phyloP scores from a whole-genome alignment of 2,113 vertebrate genomes.

The Psephotus haematonotus region DNA sequence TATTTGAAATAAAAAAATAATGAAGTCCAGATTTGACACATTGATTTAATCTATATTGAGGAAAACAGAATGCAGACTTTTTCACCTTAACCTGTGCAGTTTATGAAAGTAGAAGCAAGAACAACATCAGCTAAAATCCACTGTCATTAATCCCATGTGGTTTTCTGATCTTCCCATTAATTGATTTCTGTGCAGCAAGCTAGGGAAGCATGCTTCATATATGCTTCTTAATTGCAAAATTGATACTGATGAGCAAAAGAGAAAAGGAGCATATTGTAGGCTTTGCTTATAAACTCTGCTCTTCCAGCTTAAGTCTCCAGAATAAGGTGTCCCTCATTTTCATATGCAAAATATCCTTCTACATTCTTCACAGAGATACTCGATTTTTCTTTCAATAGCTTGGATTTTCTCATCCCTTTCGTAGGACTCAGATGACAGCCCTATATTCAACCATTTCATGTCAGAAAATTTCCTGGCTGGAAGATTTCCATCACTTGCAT shows the following conservation, averaged over 20 bases:
- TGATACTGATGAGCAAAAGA: background rate
- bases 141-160: background rate
- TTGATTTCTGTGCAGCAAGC: background rate
- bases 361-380: background rate
- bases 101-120: background rate
- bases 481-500: background rate
- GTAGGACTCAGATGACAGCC: background rate
- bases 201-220: background rate
- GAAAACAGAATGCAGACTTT: background rate
- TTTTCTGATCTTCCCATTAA: background rate
- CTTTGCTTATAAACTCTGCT: background rate
- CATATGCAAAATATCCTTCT: background rate
- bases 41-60: background rate
- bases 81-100: background rate
- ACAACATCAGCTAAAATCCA: background rate
- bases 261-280: background rate
- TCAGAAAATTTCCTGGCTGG: background rate
- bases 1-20: background rate
- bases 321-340: background rate
- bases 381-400: background rate
- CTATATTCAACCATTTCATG: background rate
- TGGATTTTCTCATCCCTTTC: background rate
- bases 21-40: background rate
- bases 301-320: background rate
- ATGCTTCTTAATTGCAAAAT: background rate